Base-by-base conservation (phyloP, 2,797 vertebrate genomes). In the Poecilia picta region DNA sequence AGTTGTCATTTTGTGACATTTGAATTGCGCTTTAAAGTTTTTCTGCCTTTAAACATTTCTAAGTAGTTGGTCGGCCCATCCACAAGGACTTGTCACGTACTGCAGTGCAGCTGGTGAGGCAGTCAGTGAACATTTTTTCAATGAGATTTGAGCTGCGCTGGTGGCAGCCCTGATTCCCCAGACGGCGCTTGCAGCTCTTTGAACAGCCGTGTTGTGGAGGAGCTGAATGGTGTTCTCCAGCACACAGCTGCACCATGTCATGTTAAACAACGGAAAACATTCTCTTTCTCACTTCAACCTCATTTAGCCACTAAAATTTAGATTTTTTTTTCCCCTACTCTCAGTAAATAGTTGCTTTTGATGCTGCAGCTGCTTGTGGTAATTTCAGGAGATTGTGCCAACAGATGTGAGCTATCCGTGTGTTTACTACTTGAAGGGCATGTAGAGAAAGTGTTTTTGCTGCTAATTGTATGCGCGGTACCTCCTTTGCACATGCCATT, bases 221-320 rank as follows among this genome's bases (percentile, higher is more conserved):
- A 83, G 83, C 87, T 88, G 85, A 87, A 86, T 85, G 78, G 73
- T 75, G 80, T 90, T 80, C 85, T 72, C 80, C 83, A 83, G 85
- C 87, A 83, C 86, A 91, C 92, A 93, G 91, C 92, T 89, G 91
- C 87, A 85, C 82, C 86, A 78, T 90, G 91, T 93, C 89, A 90
- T 89, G 91, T 94, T 91, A 85, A 87, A 87, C 82, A 15, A 78
- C 81, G 82, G 86, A 88, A 93, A 85, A 87, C 78, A 85, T 85
- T 85, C 80, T 84, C 72, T 78, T 83, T 55, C 79, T 81, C 45
- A 75, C 78, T 88, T 86, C 72, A 87, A 82, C 76, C 89, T 91
- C 79, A 91, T 70, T 87, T 72, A 86, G 81, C 83, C 87, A 85
- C 68, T 74, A 57, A 77, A 80, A 64, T 72, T 83, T 85, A 49